Base-by-base conservation (phyloP, 2,797 vertebrate genomes). In the Ctenosaura bakeri region DNA sequence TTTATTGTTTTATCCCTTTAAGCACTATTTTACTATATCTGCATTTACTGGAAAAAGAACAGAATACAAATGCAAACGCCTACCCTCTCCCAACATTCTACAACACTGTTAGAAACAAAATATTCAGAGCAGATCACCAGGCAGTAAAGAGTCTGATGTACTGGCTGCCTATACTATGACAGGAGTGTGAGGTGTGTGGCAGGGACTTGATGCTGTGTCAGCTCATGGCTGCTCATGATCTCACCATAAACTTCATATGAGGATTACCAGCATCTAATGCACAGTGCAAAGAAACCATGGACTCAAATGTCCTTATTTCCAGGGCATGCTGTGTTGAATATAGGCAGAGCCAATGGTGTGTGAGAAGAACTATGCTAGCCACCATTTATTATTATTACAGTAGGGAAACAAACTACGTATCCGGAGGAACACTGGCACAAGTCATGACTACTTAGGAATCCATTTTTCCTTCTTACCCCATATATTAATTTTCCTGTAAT, bases 371-470 rank as follows among this genome's bases (percentile, higher is more conserved):
- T 59, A 32, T 20, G 32, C 38, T 78, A 64, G 22, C 22, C 46
- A n/a, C 16, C 86, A 52, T 13, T n/a, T 78, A 32, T 14, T 24
- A 78, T 77, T 62, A 32, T 59, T 38, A 71, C 18, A n/a, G 46
- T 12, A 54, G 6, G 46, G 22, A 26, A 91, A 88, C 83, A 29
- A 91, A 78, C 66, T 2, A 87, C 90, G 69, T 83, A 89, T 20
- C 46, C 10, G 85, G 91, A 56, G 0, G 62, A 89, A 29, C 1
- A 32, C 0, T 12, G 35, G 0, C 56, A 92, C 86, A 35, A 52
- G 24, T 42, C 84, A 80, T 73, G 4, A 59, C 13, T 59, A 32
- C 50, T 50, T 32, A 88, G 29, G 7, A 87, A 35, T 66, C 9
- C 26, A 22, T 20, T 35, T 29, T 76, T 20, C 29, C 13, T 3